A percentile compares a stretch with the other conserved stretches of the same genome.
These are phyloP conservation scores for Agonopterix arenella DNA, from an alignment of 2,888 invertebrate species.

Conservation along the genomic window DNA sequence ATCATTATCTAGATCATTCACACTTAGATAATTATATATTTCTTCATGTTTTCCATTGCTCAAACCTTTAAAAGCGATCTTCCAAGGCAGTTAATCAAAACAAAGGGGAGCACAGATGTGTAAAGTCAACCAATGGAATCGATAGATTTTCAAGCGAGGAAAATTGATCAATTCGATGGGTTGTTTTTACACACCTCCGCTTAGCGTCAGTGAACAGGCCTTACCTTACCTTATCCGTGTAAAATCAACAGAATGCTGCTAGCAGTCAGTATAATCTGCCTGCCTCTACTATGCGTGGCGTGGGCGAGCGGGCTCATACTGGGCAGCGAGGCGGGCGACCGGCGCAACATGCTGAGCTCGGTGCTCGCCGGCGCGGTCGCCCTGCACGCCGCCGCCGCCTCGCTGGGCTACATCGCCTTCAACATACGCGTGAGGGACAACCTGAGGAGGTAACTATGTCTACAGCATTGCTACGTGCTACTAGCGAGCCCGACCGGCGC, in stretches of 20 bases:
- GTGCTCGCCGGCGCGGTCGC: slow-evolving; percentile 86
- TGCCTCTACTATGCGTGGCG: slow-evolving; percentile 89
- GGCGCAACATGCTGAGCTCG: slow-evolving; percentile 81
- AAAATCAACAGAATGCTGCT: slow-evolving; percentile 81
- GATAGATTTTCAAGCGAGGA: too few species aligned
- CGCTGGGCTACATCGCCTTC: slow-evolving; percentile 91
- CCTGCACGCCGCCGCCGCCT: slow-evolving; percentile 88
- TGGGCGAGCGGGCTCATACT: slow-evolving; percentile 82
- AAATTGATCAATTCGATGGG: too few species aligned
- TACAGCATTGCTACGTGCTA: neutral
- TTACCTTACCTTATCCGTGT: neutral
- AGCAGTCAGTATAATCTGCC: slow-evolving; percentile 90
- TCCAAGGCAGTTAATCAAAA: too few species aligned
- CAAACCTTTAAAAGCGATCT: too few species aligned
- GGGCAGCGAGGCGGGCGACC: slow-evolving; percentile 83
- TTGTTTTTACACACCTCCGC: too few species aligned
- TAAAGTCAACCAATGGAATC: too few species aligned
- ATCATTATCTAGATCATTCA: too few species aligned
- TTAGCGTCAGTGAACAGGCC: too few species aligned
- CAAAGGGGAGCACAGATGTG: too few species aligned
- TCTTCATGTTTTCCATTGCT: too few species aligned
- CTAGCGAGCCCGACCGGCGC: neutral
- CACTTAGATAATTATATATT: too few species aligned
- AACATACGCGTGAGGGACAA: slow-evolving; percentile 91
- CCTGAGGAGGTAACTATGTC: slow-evolving; percentile 61